phyloP scores from a whole-genome alignment of 2,113 vertebrate species.

The Neolamprologus tretocephalus region DNA sequence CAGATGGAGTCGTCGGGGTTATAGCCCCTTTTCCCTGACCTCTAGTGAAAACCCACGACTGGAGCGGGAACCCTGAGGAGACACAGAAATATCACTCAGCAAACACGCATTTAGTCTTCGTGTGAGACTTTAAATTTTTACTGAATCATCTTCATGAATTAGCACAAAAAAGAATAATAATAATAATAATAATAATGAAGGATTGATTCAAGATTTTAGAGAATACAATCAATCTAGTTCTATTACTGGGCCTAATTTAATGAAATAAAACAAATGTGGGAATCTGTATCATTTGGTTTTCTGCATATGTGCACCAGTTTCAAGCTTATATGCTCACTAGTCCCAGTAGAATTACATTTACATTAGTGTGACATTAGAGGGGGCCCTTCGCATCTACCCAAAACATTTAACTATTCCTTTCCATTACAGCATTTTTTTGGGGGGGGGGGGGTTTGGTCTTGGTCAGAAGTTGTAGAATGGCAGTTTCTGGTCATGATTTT shows the following conservation, averaged over 20 bases:
- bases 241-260: neutral
- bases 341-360: fast-evolving
- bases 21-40: conserved; percentile 69
- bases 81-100: neutral
- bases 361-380: neutral
- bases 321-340: neutral
- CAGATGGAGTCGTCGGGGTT: conserved; percentile 58
- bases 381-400: neutral
- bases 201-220: neutral
- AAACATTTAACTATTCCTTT: neutral
- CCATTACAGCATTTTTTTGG: fast-evolving
- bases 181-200: neutral
- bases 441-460: neutral
- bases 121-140: neutral
- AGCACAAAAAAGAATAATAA: fast-evolving
- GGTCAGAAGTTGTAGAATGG: neutral
- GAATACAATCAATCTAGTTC: neutral
- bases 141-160: neutral
- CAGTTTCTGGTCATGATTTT: neutral
- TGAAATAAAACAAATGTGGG: fast-evolving
- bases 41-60: conserved; percentile 74
- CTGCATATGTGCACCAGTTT: neutral
- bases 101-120: fast-evolving
- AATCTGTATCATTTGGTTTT: neutral
- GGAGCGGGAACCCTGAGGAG: conserved; percentile 75